Base-by-base conservation (phyloP, 2,113 vertebrate genomes). In the Cyrtonyx montezumae region DNA sequence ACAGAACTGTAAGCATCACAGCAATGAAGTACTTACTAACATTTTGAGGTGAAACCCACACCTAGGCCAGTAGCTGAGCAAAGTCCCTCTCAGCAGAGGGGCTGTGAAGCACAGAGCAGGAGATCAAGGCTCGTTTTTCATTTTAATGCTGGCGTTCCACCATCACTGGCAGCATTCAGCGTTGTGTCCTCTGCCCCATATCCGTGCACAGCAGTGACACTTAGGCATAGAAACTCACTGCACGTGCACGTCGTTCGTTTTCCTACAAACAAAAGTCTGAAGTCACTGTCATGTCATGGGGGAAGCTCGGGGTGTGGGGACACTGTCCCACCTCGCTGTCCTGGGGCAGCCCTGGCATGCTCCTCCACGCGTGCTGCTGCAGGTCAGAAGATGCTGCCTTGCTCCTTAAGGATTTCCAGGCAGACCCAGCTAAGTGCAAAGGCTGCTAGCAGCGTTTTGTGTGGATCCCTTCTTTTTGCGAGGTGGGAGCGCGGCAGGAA, bases 401-500 rank as follows among this genome's bases (percentile, higher is more conserved):
- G 62, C 76, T 40, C 2, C 59, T 53, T 19, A 6, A 9, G 66
- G 65, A 6, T 34, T 66, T 7, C 46, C 23, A 3, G 59, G 76
- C 80, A 40, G 34, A 20, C 19, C 7, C 5, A 28, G 17, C 21
- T 75, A 6, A 22, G 25, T 46, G 2, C 6, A 2, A 17, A 34
- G 7, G 1, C 23, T 9, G 22, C 14, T 30, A 69, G 63, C 58
- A 71, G 71, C 76, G 4, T 2, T 2, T 2, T 3, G 2, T 9
- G 40, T 37, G 2, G 43, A 42, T 42, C 8, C 3, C 55, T 19
- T 19, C 42, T 62, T 21, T 56, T 23, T 23, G 76, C 19, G 69
- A n/a, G 85, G 86, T 51, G 92, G 80, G 71, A 78, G 86, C 13
- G 23, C 3, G 85, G 90, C 43, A 53, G 93, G 91, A 84, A 92